These are phyloP conservation scores for Propithecus deckenii DNA, from an alignment of 2,797 vertebrate genomes.

Conservation along the genomic window DNA sequence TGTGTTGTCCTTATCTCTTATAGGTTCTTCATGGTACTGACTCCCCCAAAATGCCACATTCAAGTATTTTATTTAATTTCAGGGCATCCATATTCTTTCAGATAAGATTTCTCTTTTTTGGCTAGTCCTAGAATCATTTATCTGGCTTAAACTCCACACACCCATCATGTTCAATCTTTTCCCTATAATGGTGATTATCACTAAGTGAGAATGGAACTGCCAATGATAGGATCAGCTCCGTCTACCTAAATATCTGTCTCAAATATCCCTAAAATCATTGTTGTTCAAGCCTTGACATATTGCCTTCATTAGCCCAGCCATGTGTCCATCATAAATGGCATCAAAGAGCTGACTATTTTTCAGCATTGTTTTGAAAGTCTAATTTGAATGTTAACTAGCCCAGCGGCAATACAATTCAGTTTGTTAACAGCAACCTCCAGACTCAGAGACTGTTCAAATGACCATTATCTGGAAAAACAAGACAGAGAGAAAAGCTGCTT, in stretches of 20 bases:
- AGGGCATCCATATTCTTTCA: background rate
- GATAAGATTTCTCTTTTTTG: background rate
- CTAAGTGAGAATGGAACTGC: background rate
- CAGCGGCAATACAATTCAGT: constrained; percentile 38
- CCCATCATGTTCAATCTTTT: background rate
- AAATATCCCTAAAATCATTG: constrained; percentile 38
- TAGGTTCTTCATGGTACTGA: background rate
- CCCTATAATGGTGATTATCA: background rate
- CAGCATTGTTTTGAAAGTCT: constrained; percentile 53
- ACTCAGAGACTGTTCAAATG: constrained; percentile 65
- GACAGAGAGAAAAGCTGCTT: constrained; percentile 49
- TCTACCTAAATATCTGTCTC: background rate
- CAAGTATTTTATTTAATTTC: background rate
- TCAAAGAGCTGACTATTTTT: constrained; percentile 47
- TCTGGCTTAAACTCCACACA: background rate
- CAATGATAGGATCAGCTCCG: background rate
- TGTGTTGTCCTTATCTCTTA: too few species aligned
- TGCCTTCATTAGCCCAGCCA: constrained; percentile 44
- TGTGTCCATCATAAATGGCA: constrained; percentile 59
- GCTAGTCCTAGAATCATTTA: background rate
- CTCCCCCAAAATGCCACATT: background rate
- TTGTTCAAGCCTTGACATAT: constrained; percentile 40
- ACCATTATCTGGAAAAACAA: constrained; percentile 58
- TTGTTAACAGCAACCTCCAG: constrained; percentile 66
- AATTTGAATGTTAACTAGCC: constrained; percentile 67